A percentile compares a stretch with the other conserved stretches of the same genome.
phyloP scores from a whole-genome alignment of 1,140 invertebrate species.

The Drosophila sproati region DNA sequence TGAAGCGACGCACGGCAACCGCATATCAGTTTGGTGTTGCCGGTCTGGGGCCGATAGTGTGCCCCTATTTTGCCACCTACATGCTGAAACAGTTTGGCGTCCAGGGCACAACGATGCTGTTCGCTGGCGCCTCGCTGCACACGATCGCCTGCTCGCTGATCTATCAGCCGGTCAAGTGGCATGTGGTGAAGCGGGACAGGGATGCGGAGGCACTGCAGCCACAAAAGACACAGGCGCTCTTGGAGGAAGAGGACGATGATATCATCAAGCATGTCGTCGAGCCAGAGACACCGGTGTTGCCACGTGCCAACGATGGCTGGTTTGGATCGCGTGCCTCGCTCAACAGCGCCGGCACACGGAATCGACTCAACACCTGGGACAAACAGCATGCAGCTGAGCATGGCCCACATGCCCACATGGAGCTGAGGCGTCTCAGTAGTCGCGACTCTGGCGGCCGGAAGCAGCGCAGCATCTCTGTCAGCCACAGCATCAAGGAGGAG shows the following conservation, averaged over 20 bases:
- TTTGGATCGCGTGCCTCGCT: slow-evolving; percentile 85
- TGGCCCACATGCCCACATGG: slow-evolving; percentile 43
- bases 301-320: slow-evolving; percentile 88
- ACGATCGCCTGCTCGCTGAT: slow-evolving; percentile 86
- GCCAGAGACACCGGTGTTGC: slow-evolving; percentile 88
- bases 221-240: slow-evolving; percentile 19
- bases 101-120: slow-evolving; percentile 86
- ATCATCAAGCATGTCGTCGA: slow-evolving; percentile 85
- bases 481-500: slow-evolving; percentile 78
- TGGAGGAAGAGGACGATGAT: slow-evolving; percentile 66
- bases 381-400: slow-evolving; percentile 34
- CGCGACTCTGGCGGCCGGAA: slow-evolving; percentile 38
- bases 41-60: slow-evolving; percentile 86
- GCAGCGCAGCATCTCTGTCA: slow-evolving; percentile 69
- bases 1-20: slow-evolving; percentile 86
- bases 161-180: slow-evolving; percentile 88
- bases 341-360: slow-evolving; percentile 66
- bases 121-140: slow-evolving; percentile 87
- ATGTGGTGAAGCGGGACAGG: slow-evolving; percentile 85
- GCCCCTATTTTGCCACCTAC: slow-evolving; percentile 86
- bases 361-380: slow-evolving; percentile 70
- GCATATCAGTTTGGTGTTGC: slow-evolving; percentile 87
- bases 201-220: slow-evolving; percentile 65
- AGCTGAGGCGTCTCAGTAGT: slow-evolving; percentile 71
- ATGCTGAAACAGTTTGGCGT: slow-evolving; percentile 86